Percentiles rank a stretch among this genome's conserved stretches.
Evolutionary conservation across 1,140 invertebrate species (phyloP).

Genomic region (Ladona fulva): DNA sequence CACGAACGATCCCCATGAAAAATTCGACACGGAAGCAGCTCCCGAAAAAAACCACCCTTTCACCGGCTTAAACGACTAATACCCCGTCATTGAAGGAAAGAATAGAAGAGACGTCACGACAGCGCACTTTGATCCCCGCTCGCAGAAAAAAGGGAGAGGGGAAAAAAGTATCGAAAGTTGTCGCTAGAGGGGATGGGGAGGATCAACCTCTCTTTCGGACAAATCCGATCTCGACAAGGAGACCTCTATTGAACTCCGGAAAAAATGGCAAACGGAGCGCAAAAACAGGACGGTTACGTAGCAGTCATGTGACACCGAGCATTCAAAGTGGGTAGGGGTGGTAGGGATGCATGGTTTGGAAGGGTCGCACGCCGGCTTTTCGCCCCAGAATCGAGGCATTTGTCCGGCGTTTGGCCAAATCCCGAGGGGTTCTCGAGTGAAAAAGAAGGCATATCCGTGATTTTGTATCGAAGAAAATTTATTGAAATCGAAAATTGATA

Average conservation of each 20-base stretch:
- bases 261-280: background rate
- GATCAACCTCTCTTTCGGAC: background rate
- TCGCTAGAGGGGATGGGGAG: background rate
- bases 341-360: too few species aligned
- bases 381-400: too few species aligned
- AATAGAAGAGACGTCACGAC: background rate
- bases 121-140: background rate
- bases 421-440: too few species aligned
- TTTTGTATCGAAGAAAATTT: too few species aligned
- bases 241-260: background rate
- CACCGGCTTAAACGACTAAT: background rate
- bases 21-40: too few species aligned
- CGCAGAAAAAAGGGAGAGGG: background rate
- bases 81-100: background rate
- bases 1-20: too few species aligned
- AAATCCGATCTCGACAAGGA: background rate
- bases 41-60: background rate
- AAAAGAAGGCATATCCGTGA: too few species aligned
- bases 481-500: too few species aligned
- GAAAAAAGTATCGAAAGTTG: background rate
- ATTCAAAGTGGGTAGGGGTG: too few species aligned
- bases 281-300: background rate
- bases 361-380: too few species aligned
- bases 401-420: too few species aligned
- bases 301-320: too few species aligned